Evolutionary conservation across 1,140 invertebrate genomes (phyloP), one percentile per base, ranked within the genome.

Genomic region (Eubasilissa regina): DNA sequence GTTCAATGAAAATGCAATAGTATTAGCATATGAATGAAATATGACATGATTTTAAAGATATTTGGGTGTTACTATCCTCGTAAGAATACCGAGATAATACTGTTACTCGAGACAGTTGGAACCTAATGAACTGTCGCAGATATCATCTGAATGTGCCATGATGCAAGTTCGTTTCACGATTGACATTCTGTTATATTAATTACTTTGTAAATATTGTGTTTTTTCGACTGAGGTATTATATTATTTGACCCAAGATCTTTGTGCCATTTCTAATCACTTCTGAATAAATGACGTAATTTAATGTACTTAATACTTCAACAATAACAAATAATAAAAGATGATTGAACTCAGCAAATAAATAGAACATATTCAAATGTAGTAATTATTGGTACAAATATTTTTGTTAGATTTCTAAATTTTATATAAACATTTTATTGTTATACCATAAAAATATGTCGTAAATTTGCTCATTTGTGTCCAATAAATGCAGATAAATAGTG

Each of bases 351-450:
- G 25, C 19, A 17, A 51, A 45, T 51, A 53, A 70, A 13, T 21
- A 10, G 47, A 15, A 68, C 45, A 70, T 21, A 48, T 70, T 48
- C 66, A 13, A 11, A 17, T 12, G 8, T 70, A 70, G 66, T 70
- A 70, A 70, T 70, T 70, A 70, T 74, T 53, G 68, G 68, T 72
- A 72, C 68, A 72, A 74, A 74, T 55, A 74, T 55, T 56, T 74
- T 56, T 74, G 70, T 74, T 74, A 74, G 70, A 55, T 74, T 74
- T 74, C 70, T 55, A 74, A 55, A 74, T 74, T 74, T 74, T 74
- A 74, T 70, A 53, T 51, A 70, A 48, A 48, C 47, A 13, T 70
- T 70, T 70, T 51, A 70, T 70, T 70, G 66, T 70, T 70, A 51
- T 53, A 21, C 45, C 64, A 68, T 68, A 68, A 68, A 10, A 60